These are phyloP conservation scores for Micronycteris hirsuta DNA, from an alignment of 2,113 vertebrate species.

Conservation along the genomic window DNA sequence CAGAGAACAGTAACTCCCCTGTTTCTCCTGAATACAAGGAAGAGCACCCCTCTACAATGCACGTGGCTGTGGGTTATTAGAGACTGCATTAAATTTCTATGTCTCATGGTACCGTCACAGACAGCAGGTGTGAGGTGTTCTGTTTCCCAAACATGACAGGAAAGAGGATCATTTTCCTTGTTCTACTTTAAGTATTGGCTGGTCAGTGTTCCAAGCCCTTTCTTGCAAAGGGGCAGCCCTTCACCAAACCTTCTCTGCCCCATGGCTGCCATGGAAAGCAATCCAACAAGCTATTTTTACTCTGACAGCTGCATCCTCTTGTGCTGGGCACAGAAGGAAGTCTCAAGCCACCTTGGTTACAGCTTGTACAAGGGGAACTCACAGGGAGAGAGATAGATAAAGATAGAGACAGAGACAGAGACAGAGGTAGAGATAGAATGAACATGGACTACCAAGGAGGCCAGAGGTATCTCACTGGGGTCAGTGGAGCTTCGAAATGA, in stretches of 20 bases:
- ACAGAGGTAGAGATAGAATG: neutral
- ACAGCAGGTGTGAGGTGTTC: neutral
- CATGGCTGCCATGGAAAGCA: neutral
- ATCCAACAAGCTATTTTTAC: constrained; percentile 14
- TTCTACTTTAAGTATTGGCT: neutral
- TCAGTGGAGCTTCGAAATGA: neutral
- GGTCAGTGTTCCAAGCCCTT: neutral
- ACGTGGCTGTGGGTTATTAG: neutral
- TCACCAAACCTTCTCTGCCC: neutral
- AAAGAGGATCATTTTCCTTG: neutral
- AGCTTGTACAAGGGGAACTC: neutral
- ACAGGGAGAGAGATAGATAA: neutral
- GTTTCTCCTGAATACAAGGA: neutral
- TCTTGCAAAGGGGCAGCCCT: neutral
- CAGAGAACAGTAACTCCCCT: neutral
- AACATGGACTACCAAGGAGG: neutral
- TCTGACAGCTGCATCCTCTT: constrained; percentile 48
- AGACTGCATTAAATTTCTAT: too few relatives aligned
- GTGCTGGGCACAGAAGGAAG: neutral
- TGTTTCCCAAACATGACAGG: neutral
- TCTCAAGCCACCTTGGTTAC: neutral
- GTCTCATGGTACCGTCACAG: rapidly evolving
- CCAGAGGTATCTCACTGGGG: neutral
- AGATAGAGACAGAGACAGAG: neutral
- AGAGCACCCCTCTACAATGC: neutral